Evolutionary conservation across 2,888 invertebrate genomes (phyloP).

Genomic region (Aleiodes leptofemur): DNA sequence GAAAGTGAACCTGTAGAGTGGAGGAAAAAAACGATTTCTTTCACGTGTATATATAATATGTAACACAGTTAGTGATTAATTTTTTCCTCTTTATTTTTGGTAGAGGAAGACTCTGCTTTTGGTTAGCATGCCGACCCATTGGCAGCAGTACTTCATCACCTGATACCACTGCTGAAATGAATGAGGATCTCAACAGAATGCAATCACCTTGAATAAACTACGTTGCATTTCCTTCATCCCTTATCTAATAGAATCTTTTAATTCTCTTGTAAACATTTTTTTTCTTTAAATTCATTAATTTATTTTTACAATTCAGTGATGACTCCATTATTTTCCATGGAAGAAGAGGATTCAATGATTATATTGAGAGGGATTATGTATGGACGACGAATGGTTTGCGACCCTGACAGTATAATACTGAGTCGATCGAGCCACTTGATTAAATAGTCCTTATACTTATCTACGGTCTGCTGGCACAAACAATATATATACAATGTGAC

Average conservation of each 20-base stretch:
- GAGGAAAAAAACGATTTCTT: no score
- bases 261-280: no score
- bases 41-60: conserved; percentile 11
- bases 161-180: conserved; percentile 29
- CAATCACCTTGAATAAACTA: conserved; percentile 13
- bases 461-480: not conserved
- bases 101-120: conserved; percentile 16
- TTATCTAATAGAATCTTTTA: not conserved
- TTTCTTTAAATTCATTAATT: not conserved
- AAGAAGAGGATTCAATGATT: conserved; percentile 1
- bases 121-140: conserved; percentile 13
- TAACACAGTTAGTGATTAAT: conserved; percentile 15
- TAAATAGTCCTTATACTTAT: conserved; percentile 6
- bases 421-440: conserved; percentile 15
- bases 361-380: conserved; percentile 1
- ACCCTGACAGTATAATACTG: conserved; percentile 18
- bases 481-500: not conserved
- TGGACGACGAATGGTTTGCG: conserved; percentile 12
- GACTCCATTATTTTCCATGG: conserved; percentile 4
- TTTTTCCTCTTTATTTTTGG: not conserved
- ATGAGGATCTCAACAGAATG: conserved; percentile 15
- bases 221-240: not conserved
- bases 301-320: conserved; percentile 5
- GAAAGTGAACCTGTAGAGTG: no score
- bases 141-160: conserved; percentile 29